Percentiles rank a stretch among this genome's conserved stretches.
These are phyloP conservation scores for Hyles vespertilio DNA, from an alignment of 1,140 invertebrate genomes.

Conservation along the genomic window DNA sequence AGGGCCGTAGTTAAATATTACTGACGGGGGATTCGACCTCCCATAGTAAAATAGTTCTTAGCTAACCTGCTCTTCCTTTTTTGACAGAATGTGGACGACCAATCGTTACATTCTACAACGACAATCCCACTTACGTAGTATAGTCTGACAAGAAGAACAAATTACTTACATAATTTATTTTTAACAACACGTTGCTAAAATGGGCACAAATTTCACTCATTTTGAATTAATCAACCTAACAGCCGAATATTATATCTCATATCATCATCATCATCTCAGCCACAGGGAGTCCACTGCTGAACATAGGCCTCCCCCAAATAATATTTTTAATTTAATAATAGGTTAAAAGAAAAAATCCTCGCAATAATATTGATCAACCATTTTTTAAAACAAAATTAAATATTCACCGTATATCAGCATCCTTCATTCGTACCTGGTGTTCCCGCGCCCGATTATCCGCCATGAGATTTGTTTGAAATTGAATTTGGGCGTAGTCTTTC, in stretches of 20 bases:
- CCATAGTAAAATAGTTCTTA: too few species aligned
- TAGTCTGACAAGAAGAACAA: too few species aligned
- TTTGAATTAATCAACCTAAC: too few species aligned
- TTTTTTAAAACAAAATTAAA: neutral
- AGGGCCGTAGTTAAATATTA: neutral
- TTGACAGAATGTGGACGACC: too few species aligned
- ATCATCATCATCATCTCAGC: neutral
- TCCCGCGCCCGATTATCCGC: constrained; percentile 42
- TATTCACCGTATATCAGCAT: neutral
- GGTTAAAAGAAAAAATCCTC: neutral
- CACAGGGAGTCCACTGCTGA: too few species aligned
- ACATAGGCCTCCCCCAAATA: neutral
- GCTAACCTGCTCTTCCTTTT: too few species aligned
- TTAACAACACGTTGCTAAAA: too few species aligned
- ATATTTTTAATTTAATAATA: neutral
- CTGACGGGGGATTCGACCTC: too few species aligned
- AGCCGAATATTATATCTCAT: neutral
- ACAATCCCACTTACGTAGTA: too few species aligned
- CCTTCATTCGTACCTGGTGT: constrained; percentile 6
- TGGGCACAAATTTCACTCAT: too few species aligned
- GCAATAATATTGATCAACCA: neutral
- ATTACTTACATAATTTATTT: too few species aligned
- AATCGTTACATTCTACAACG: too few species aligned
- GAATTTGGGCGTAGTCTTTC: constrained; percentile 33
- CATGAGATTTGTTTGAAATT: constrained; percentile 40